Percentiles rank a stretch among this genome's conserved stretches.
Conservation (phyloP, 1,140 invertebrate species). For the Drosophila burlai region DNA sequence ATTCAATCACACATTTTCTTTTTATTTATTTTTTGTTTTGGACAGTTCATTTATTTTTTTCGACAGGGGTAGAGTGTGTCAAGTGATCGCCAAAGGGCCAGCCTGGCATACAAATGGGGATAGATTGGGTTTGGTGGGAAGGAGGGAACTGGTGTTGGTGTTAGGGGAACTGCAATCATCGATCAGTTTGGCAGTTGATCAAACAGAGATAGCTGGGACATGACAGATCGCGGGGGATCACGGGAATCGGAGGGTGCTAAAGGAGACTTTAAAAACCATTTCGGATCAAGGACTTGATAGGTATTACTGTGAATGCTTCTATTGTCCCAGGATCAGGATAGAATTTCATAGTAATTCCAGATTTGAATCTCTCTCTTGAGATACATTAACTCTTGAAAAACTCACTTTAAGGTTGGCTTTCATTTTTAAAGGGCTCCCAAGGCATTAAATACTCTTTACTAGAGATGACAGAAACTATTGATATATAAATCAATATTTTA, state of each 20-base stretch:
- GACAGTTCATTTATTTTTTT: conserved; percentile 43
- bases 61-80: conserved; percentile 47
- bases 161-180: conserved; percentile 33
- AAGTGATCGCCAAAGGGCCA: conserved; percentile 58
- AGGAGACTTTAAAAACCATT: background rate
- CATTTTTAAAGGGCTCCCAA: background rate
- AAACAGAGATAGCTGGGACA: conserved; percentile 14
- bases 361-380: conserved; percentile 3
- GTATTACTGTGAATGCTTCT: background rate
- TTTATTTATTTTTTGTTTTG: background rate
- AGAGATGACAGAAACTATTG: background rate
- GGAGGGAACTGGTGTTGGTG: background rate
- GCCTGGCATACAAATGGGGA: conserved; percentile 17
- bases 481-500: too few relatives aligned
- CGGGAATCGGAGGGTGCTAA: background rate
- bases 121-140: background rate
- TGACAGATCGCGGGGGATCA: conserved; percentile 1
- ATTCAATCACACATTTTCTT: conserved; percentile 6
- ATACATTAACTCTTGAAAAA: background rate
- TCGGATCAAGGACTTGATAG: background rate
- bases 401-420: background rate
- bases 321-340: background rate
- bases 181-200: conserved; percentile 41
- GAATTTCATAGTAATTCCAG: background rate
- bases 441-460: background rate